phyloP scores from a whole-genome alignment of 2,113 vertebrate species.

The Panthera leo region DNA sequence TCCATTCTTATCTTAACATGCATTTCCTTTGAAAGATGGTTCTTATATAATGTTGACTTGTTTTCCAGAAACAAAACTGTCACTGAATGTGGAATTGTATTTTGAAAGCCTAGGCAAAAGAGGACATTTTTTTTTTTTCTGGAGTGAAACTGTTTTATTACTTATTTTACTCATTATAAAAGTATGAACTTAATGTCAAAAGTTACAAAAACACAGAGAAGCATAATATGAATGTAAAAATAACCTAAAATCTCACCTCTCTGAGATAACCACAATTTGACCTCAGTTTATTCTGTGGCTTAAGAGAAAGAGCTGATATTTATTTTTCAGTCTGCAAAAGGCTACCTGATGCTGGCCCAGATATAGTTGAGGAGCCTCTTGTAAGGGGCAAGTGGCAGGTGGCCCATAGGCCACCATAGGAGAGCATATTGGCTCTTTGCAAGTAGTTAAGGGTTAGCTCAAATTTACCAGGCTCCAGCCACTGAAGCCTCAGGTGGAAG shows the following conservation, averaged over 20 bases:
- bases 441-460: neutral
- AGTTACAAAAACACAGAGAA: constrained; percentile 23
- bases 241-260: neutral
- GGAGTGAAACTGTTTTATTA: neutral
- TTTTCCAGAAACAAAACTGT: constrained; percentile 44
- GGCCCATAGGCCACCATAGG: neutral
- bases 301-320: neutral
- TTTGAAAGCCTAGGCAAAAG: neutral
- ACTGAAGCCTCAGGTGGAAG: neutral
- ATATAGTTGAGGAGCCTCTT: neutral
- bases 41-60: constrained; percentile 39
- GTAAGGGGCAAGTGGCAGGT: neutral
- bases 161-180: neutral
- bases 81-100: neutral
- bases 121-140: neutral
- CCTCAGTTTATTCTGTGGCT: neutral
- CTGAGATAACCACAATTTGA: neutral
- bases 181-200: neutral
- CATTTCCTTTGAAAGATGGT: constrained; percentile 49
- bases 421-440: neutral
- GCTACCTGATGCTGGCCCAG: neutral
- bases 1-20: constrained; percentile 34
- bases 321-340: neutral
- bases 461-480: neutral
- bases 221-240: neutral